phyloP scores from a whole-genome alignment of 2,888 invertebrate genomes.

The Amphimallon solstitiale region DNA sequence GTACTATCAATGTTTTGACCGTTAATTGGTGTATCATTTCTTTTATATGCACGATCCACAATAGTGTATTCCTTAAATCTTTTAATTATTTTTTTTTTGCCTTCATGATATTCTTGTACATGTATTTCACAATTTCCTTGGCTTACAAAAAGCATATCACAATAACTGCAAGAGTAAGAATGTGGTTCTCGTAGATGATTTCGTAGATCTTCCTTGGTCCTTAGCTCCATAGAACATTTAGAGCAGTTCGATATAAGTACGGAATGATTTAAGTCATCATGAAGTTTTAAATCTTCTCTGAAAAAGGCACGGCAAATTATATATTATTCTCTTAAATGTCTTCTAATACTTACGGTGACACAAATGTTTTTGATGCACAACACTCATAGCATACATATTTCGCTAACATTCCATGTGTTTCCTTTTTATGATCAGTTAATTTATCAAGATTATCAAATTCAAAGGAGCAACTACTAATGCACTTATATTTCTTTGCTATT shows the following conservation, averaged over 20 bases:
- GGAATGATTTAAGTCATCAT: constrained; percentile 36
- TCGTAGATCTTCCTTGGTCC: constrained; percentile 39
- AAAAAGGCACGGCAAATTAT: constrained; percentile 13
- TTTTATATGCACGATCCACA: constrained; percentile 41
- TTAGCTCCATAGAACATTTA: constrained; percentile 40
- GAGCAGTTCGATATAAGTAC: constrained; percentile 41
- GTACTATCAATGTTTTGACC: background rate
- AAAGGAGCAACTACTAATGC: constrained; percentile 1
- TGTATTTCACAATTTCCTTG: constrained; percentile 41
- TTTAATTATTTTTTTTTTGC: constrained; percentile 39
- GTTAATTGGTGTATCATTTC: background rate
- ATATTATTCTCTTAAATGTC: background rate
- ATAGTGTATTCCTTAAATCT: constrained; percentile 39
- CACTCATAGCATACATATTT: constrained; percentile 45
- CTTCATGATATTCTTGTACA: constrained; percentile 39
- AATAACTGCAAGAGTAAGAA: constrained; percentile 44
- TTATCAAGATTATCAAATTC: constrained; percentile 35
- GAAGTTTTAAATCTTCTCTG: constrained; percentile 43
- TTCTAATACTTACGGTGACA: constrained; percentile 45
- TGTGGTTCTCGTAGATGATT: constrained; percentile 42
- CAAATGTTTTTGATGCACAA: constrained; percentile 37
- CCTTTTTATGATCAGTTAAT: constrained; percentile 42
- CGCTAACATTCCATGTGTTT: constrained; percentile 43
- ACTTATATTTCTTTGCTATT: constrained; percentile 11
- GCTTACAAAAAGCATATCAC: constrained; percentile 44